A percentile compares a stretch with the other conserved stretches of the same genome.
These are phyloP conservation scores for Thymelicus lineola DNA, from an alignment of 2,888 invertebrate species.

Conservation along the genomic window DNA sequence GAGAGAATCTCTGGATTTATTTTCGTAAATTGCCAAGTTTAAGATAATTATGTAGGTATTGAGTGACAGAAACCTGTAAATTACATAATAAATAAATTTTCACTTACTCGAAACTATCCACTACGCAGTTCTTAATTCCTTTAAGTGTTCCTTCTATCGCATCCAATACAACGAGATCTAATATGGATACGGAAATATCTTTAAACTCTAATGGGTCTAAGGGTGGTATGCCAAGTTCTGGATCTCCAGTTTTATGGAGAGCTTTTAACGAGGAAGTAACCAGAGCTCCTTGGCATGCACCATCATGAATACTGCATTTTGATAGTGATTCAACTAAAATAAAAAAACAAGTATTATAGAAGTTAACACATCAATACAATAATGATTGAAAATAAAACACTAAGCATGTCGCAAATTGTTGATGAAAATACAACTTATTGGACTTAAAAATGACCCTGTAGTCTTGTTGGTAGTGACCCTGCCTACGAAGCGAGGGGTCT, in stretches of 20 bases:
- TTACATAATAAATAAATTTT: not conserved
- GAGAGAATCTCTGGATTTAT: no score
- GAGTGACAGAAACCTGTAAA: no score
- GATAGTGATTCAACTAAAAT: slow-evolving; percentile 55
- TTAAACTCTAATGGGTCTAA: slow-evolving; percentile 54
- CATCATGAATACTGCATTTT: slow-evolving; percentile 56
- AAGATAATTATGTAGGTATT: no score
- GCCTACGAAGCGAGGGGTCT: no score
- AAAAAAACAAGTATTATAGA: slow-evolving; percentile 27
- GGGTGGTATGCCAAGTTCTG: slow-evolving; percentile 53
- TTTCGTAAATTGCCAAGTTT: no score
- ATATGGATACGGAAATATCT: slow-evolving; percentile 49
- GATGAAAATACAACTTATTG: no score
- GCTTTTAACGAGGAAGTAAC: slow-evolving; percentile 46
- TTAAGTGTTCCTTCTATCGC: slow-evolving; percentile 52
- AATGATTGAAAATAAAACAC: no score
- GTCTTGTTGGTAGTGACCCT: no score
- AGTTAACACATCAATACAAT: not conserved
- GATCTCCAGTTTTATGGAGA: slow-evolving; percentile 51
- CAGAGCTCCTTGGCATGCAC: slow-evolving; percentile 49
- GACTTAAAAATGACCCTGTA: no score
- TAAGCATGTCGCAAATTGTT: no score
- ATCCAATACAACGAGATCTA: slow-evolving; percentile 49
- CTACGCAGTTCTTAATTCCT: slow-evolving; percentile 56
- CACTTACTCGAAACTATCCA: slow-evolving; percentile 54